Conservation (phyloP, 1,140 invertebrate species). For the Bombus difficillimus region DNA sequence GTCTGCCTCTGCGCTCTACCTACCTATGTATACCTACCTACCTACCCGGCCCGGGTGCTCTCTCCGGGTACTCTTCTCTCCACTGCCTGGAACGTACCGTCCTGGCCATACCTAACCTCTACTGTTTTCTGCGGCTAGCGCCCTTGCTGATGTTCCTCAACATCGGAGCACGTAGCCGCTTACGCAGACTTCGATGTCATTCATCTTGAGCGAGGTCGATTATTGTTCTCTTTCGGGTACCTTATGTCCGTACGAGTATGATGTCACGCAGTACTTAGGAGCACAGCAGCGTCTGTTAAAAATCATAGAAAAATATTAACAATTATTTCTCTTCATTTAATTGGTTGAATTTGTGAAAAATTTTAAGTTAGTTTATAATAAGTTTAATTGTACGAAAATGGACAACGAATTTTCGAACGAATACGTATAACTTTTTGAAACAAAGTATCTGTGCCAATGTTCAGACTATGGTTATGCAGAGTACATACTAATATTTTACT, state of each 20-base stretch:
- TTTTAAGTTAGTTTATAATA: not conserved
- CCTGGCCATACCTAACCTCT: constrained; percentile 51
- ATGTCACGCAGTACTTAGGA: constrained; percentile 16
- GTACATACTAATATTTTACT: not conserved
- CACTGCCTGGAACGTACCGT: constrained; percentile 52
- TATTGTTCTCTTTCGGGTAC: constrained; percentile 45
- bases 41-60: constrained; percentile 48
- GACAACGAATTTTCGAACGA: constrained; percentile 21
- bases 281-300: not conserved
- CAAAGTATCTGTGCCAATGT: not conserved
- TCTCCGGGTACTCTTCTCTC: constrained; percentile 57
- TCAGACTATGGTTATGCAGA: too few species aligned
- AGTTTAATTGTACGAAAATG: not conserved
- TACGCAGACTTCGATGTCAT: constrained; percentile 57
- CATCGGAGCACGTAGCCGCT: constrained; percentile 52
- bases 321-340: not conserved
- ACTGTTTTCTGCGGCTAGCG: constrained; percentile 54
- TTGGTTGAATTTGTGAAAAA: not conserved
- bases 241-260: not conserved
- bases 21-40: constrained; percentile 56
- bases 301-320: not conserved
- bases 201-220: constrained; percentile 55
- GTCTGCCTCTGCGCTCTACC: constrained; percentile 71
- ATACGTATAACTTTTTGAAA: not conserved
- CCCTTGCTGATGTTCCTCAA: constrained; percentile 50